These are phyloP conservation scores for Tenebrosternarchus preto DNA, from an alignment of 2,113 vertebrate species.

Conservation along the genomic window DNA sequence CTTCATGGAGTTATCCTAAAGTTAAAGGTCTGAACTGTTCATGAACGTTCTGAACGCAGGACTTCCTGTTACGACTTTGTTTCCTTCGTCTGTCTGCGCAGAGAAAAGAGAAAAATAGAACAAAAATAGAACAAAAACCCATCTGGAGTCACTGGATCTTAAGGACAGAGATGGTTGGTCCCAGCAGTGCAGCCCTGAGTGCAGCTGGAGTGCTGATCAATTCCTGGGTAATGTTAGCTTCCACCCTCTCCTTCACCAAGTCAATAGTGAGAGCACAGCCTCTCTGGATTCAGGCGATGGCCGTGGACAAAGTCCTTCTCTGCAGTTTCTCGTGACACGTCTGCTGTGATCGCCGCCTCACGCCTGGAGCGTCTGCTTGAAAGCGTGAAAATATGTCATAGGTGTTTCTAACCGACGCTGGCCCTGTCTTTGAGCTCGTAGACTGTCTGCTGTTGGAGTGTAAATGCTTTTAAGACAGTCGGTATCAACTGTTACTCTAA, in stretches of 20 bases:
- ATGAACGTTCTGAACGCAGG: not conserved
- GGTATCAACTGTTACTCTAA: not conserved
- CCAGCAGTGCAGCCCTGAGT: constrained; percentile 67
- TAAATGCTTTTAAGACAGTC: not conserved
- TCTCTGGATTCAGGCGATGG: constrained; percentile 56
- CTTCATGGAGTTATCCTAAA: constrained; percentile 47
- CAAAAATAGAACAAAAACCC: constrained; percentile 23
- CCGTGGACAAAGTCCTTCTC: constrained; percentile 55
- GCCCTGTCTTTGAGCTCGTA: too few relatives aligned
- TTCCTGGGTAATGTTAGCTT: constrained; percentile 73
- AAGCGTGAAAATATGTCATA: constrained; percentile 24
- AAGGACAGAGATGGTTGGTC: constrained; percentile 57
- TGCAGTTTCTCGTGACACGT: constrained; percentile 3
- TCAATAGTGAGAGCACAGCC: constrained; percentile 59
- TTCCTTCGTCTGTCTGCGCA: constrained; percentile 45
- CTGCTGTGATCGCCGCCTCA: not conserved
- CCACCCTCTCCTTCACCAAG: constrained; percentile 65
- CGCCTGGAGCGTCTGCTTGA: not conserved
- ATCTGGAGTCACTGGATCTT: constrained; percentile 64
- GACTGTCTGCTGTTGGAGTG: not conserved
- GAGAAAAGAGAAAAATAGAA: constrained; percentile 36
- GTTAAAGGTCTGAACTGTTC: constrained; percentile 34
- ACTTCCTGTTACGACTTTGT: constrained; percentile 51
- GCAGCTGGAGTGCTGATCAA: constrained; percentile 72
- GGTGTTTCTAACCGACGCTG: not conserved